A percentile compares a stretch with the other conserved stretches of the same genome.
These are phyloP conservation scores for Coluber constrictor DNA, from an alignment of 2,797 vertebrate genomes.

Conservation along the genomic window DNA sequence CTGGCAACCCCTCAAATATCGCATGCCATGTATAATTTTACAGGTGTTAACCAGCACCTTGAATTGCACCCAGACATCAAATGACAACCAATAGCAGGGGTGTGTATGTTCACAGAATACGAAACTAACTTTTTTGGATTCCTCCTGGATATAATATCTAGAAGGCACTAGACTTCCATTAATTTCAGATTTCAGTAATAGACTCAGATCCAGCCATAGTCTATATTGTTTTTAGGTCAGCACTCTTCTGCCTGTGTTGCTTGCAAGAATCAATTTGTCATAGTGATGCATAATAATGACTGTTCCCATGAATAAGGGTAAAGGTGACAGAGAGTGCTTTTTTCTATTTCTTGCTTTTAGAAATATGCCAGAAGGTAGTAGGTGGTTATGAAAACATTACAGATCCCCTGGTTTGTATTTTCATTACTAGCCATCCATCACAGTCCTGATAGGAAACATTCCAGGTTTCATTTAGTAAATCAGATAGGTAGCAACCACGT, in stretches of 20 bases:
- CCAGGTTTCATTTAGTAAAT: constrained; percentile 23
- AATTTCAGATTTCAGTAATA: constrained; percentile 2
- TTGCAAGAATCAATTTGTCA: constrained; percentile 26
- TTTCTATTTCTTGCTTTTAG: constrained; percentile 20
- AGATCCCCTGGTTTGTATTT: constrained; percentile 18
- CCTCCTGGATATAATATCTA: neutral
- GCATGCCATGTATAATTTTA: neutral
- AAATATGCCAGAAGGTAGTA: constrained; percentile 3
- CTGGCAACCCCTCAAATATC: neutral
- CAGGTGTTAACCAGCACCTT: neutral
- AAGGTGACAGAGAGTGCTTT: constrained; percentile 18
- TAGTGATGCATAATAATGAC: constrained; percentile 10
- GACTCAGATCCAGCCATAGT: neutral
- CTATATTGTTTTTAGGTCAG: neutral
- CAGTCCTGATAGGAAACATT: constrained; percentile 19
- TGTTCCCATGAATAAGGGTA: constrained; percentile 17
- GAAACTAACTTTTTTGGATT: neutral
- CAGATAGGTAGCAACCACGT: constrained; percentile 25
- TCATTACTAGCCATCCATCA: constrained; percentile 5
- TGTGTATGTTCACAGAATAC: neutral
- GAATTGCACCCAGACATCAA: neutral
- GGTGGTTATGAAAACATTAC: neutral
- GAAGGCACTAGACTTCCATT: neutral
- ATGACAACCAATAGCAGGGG: neutral
- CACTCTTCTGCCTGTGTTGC: neutral